Conservation (phyloP, 2,113 vertebrate genomes). For the Chloropsis cyanopogon region DNA sequence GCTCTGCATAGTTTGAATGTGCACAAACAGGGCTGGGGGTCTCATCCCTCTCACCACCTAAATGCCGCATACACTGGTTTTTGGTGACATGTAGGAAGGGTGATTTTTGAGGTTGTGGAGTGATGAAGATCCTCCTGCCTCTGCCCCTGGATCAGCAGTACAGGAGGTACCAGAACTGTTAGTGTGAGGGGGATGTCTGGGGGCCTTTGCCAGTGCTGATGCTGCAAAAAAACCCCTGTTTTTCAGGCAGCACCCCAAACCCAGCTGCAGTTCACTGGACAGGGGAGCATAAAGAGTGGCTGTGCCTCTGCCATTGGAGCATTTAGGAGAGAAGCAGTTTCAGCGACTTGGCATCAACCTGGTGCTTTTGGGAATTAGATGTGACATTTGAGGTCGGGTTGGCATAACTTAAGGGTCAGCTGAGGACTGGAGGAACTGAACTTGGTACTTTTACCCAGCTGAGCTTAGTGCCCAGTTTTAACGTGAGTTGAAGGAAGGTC, state of each 20-base stretch:
- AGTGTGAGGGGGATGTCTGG: neutral
- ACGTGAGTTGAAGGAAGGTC: neutral
- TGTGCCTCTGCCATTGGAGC: neutral
- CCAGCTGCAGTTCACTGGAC: neutral
- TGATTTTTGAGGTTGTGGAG: neutral
- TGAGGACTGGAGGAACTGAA: neutral
- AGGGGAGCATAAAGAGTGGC: neutral
- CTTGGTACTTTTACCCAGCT: neutral
- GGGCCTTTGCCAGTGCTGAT: neutral
- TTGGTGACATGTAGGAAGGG: neutral
- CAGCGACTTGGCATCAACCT: rapidly evolving
- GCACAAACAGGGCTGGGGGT: neutral
- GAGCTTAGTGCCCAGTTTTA: neutral
- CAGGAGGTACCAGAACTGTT: neutral
- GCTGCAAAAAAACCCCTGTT: neutral
- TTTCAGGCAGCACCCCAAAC: neutral
- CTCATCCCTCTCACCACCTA: neutral
- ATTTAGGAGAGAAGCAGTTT: neutral
- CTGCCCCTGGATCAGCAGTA: neutral
- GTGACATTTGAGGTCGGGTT: neutral
- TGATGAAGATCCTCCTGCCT: neutral
- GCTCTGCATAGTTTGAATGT: neutral
- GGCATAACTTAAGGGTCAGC: neutral
- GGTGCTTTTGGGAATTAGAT: neutral
- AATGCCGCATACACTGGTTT: neutral